These are phyloP conservation scores for Pelvicachromis taeniatus DNA, from an alignment of 2,113 vertebrate species.

Conservation along the genomic window DNA sequence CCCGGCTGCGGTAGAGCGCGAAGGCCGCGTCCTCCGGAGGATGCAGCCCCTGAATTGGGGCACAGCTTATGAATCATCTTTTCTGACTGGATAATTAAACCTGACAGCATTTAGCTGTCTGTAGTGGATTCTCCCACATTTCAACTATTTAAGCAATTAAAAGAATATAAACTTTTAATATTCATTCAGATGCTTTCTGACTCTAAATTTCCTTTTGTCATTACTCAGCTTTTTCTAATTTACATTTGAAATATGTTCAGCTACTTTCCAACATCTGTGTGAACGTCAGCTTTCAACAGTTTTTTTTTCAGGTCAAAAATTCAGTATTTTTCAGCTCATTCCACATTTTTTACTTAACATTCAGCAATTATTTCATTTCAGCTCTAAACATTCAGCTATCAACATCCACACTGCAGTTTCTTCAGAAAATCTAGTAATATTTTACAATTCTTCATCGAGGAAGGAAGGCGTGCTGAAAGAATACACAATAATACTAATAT, in stretches of 20 bases:
- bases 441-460: too few relatives aligned
- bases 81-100: too few relatives aligned
- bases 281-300: background rate
- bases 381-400: background rate
- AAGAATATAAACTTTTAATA: background rate
- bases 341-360: background rate
- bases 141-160: background rate
- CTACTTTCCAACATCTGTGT: background rate
- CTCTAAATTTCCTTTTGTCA: background rate
- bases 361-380: background rate
- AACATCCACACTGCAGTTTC: background rate
- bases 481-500: too few relatives aligned
- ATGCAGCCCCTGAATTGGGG: too few relatives aligned
- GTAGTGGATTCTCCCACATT: too few relatives aligned
- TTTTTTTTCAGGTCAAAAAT: fast-evolving
- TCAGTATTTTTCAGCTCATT: background rate
- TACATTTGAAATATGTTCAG: background rate
- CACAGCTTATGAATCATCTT: too few relatives aligned
- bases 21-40: too few relatives aligned
- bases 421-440: background rate
- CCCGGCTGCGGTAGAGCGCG: too few relatives aligned
- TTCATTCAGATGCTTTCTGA: background rate
- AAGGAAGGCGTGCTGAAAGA: too few relatives aligned
- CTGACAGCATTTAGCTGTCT: too few relatives aligned
- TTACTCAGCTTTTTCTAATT: background rate